Evolutionary conservation across 2,113 vertebrate species (phyloP).

Genomic region (Thalassoma bifasciatum): DNA sequence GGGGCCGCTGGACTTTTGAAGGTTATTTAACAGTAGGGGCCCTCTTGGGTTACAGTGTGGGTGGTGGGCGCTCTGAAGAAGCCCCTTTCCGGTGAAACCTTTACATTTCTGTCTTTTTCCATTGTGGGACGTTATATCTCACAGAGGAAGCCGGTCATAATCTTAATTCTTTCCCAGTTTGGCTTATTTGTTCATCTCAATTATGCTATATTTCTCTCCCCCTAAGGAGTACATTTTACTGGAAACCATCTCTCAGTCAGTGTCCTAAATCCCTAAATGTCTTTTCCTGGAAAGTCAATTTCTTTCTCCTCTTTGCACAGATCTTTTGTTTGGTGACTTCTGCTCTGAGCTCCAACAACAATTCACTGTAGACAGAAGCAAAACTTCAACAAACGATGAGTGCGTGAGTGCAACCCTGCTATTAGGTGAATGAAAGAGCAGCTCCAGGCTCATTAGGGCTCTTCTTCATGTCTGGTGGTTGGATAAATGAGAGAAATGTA

Average conservation of each 20-base stretch:
- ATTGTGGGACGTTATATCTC: neutral
- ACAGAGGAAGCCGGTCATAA: neutral
- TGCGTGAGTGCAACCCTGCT: slow-evolving; percentile 42
- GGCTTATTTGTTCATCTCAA: slow-evolving; percentile 7
- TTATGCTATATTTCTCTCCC: neutral
- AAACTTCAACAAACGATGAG: slow-evolving; percentile 48
- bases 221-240: neutral
- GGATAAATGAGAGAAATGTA: slow-evolving; percentile 42
- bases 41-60: slow-evolving; percentile 61
- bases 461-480: slow-evolving; percentile 46
- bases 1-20: slow-evolving; percentile 52
- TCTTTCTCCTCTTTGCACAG: slow-evolving; percentile 28
- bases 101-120: slow-evolving; percentile 17
- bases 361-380: slow-evolving; percentile 43
- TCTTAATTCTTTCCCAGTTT: neutral
- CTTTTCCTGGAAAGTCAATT: slow-evolving; percentile 31
- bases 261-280: slow-evolving; percentile 19
- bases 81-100: slow-evolving; percentile 25
- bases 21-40: slow-evolving; percentile 54
- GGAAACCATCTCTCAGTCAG: slow-evolving; percentile 12
- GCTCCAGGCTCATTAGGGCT: slow-evolving; percentile 55
- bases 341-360: slow-evolving; percentile 50
- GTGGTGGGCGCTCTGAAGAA: slow-evolving; percentile 38
- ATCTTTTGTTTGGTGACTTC: slow-evolving; percentile 57
- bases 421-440: slow-evolving; percentile 64